Evolutionary conservation across 2,797 vertebrate species (phyloP).

Genomic region (Babyrousa celebensis): DNA sequence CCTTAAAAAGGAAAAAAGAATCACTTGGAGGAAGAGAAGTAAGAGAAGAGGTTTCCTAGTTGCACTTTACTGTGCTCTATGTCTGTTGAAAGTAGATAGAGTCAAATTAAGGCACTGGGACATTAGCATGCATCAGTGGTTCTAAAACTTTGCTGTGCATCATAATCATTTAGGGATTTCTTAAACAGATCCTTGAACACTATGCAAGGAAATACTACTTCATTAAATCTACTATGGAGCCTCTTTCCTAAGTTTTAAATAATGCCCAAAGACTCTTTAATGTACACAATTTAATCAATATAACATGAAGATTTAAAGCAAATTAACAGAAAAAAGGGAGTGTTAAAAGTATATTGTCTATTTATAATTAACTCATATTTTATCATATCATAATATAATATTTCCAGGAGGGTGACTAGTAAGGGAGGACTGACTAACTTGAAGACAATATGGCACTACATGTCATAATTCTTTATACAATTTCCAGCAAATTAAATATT

Average conservation of each 20-base stretch:
- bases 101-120: neutral
- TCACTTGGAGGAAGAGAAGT: neutral
- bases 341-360: neutral
- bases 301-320: neutral
- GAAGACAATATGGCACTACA: neutral
- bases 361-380: neutral
- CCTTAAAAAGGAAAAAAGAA: neutral
- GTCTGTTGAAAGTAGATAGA: neutral
- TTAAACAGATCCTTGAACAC: neutral
- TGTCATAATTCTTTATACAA: neutral
- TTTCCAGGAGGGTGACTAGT: neutral
- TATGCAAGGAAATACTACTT: neutral
- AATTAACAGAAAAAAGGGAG: neutral
- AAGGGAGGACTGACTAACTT: neutral
- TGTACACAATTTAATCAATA: neutral
- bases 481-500: neutral
- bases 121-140: neutral
- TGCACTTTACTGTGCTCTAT: neutral
- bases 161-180: neutral
- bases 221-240: neutral
- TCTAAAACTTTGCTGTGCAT: neutral
- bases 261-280: neutral
- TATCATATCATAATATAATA: neutral
- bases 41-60: neutral
- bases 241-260: neutral